Evolutionary conservation across 2,113 vertebrate species (phyloP), one percentile per base, ranked within the genome.

Genomic region (Platysteira castanea): DNA sequence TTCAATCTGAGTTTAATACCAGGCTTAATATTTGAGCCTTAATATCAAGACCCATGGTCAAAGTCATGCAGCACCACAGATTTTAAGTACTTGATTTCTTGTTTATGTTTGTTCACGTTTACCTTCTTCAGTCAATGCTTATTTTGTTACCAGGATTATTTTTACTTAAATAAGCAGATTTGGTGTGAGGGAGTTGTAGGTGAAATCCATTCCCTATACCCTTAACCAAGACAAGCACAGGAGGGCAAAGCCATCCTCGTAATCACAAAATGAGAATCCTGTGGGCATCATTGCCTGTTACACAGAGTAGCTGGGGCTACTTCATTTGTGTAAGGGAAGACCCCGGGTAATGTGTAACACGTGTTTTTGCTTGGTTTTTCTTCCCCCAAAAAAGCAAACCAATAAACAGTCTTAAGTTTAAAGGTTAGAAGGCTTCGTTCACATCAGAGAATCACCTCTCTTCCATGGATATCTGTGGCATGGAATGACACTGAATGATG

Each of bases 121-220:
- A 75, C 64, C 17, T 88, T 68, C 54, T 77, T 78, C 57, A 47
- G 20, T 33, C 28, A 77, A 56, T 20, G 30, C 17, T 59, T 52
- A 54, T 39, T 79, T 93, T 79, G 33, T 65, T 39, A 80, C 23
- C 59, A 77, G 52, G 75, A 74, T 56, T 33, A 60, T 42, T 91
- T 46, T 76, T 49, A 37, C 26, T 74, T 49, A 88, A 63, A 79
- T 56, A 79, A 76, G 31, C 23, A 74, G 39, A 23, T 37, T 71
- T 1, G 5, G 47, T 11, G 11, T 11, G 20, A 77, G 28, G 31
- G 37, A 84, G 11, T 33, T 4, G 0, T 35, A 61, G 0, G 0
- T 59, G 27, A 91, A 93, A 91, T 70, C 46, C n/a, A 42, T n/a
- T 81, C 31, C 42, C 52, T 44, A 1, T 31, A 39, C 33, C 16